Evolutionary conservation across 30 jellyfish, hydroid and myxozoan species (phyloP), one percentile per base, ranked within the genome.

Genomic region (Phacellophora camtschatica): DNA sequence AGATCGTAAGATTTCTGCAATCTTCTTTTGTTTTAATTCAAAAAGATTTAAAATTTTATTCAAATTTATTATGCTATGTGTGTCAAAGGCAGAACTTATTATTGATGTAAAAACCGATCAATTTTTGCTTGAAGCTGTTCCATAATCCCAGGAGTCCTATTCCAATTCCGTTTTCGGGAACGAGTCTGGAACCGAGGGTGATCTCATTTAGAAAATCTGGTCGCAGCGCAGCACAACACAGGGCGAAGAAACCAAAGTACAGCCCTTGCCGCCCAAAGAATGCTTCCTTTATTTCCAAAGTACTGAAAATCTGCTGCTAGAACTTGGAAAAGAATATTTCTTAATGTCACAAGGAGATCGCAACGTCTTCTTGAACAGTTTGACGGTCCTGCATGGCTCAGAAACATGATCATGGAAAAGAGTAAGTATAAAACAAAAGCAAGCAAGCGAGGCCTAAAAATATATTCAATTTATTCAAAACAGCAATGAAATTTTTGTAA

Each of bases 131-230:
- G 15, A 20, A 12, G 19, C 58, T 24, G 15, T 16, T 46, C 61
- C 29, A 16, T 2, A 0, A 13, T 23, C 20, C 61, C 61, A 11
- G 28, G 10, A 46, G n/a, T 11, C 61, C 61, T 0, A 0, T 46
- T 46, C 20, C 20, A 8, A 9, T 1, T 43, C 18, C 22, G 57
- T 23, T 23, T 43, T 23, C 4, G 9, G 18, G 20, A 46, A 16
- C n/a, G 20, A 46, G 86, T 5, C 74, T 72, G 86, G 86, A 32
- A 55, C n/a, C 74, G 28, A 72, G 39, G 19, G 67, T 72, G 86
- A 72, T 72, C 86, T 72, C 67, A 72, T 54, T 42, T 67, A 11
- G 24, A 35, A 29, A 45, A 13, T 71, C 35, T 24, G 86, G 86
- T 67, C 86, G 51, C 55, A 10, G 43, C 19, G 55, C 67, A 71